These are phyloP conservation scores for Spheniscus humboldti DNA, from an alignment of 2,797 vertebrate species.

Conservation along the genomic window DNA sequence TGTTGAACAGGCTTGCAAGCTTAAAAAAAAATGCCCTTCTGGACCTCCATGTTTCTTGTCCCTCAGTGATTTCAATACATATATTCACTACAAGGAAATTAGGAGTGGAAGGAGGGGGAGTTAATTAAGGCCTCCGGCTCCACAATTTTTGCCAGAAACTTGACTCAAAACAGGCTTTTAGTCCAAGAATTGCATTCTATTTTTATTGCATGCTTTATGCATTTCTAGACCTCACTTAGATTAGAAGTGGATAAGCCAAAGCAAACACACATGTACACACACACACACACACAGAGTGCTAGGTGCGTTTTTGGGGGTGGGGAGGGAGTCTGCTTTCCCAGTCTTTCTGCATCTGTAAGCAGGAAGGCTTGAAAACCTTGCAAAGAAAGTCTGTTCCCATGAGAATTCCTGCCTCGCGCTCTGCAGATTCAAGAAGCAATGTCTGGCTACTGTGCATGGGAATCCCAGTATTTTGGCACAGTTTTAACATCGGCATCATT, in stretches of 20 bases:
- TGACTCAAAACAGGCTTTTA: background rate
- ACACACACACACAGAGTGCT: background rate
- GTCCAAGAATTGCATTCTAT: background rate
- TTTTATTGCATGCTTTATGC: background rate
- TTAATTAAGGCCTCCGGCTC: background rate
- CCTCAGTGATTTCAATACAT: background rate
- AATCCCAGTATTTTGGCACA: slow-evolving; percentile 49
- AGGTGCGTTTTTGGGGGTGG: background rate
- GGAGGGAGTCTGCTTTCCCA: background rate
- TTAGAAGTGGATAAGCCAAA: slow-evolving; percentile 1
- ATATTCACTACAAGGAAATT: background rate
- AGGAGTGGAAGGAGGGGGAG: background rate
- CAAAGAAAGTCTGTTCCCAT: slow-evolving; percentile 37
- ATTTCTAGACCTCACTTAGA: slow-evolving; percentile 11
- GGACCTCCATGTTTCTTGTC: background rate
- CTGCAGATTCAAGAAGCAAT: slow-evolving; percentile 17
- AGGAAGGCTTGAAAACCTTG: slow-evolving; percentile 44
- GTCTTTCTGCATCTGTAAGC: slow-evolving; percentile 45
- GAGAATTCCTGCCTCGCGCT: slow-evolving; percentile 31
- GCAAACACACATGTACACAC: background rate
- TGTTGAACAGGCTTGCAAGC: background rate
- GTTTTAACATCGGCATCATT: slow-evolving; percentile 36
- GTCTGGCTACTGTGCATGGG: slow-evolving; percentile 18
- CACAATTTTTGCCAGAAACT: background rate
- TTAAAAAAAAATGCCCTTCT: background rate